Evolutionary conservation across 1,140 invertebrate genomes (phyloP), one percentile per base, ranked within the genome.

Genomic region (Drosophila guanche): DNA sequence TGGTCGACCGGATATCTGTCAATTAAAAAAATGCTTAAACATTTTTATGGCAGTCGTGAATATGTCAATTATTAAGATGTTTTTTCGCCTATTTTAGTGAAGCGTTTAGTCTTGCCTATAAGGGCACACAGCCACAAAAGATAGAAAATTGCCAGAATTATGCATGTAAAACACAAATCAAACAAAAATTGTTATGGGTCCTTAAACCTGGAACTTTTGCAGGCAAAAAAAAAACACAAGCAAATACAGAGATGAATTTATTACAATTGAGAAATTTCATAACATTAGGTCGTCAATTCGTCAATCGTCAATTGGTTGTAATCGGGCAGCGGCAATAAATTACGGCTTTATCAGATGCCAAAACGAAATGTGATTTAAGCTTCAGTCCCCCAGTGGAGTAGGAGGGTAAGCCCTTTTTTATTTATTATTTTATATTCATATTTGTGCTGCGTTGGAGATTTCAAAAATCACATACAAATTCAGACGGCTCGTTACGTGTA

Each of bases 351-450:
- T 85, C 79, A 79, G 79, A 85, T 85, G 79, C 68, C 79, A 78
- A 37, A 83, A 81, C 68, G 65, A 62, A 85, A 76, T 83, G 73
- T 79, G 77, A 79, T 84, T 70, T 79, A 76, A 51, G 60, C 76
- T 81, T 81, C 29, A 45, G n/a, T 25, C 22, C 52, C 40, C 45
- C 51, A 46, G 42, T 7, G 6, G 12, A 52, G 47, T n/a, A 20
- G 52, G 22, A 22, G 16, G 52, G 56, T 59, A 46, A 69, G 70
- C 53, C 60, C 59, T 74, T 12, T 48, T 61, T 61, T 73, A 73
- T 66, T 86, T 80, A 84, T 76, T 86, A 77, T 73, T 66, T 85
- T 86, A 69, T 76, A 81, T 86, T 85, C 81, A 85, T 85, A 85
- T 84, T 84, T 84, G 53, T 37, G 42, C 63, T 45, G 23, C 25